Conservation (phyloP, 1,140 invertebrate species). For the Radopholus similis region DNA sequence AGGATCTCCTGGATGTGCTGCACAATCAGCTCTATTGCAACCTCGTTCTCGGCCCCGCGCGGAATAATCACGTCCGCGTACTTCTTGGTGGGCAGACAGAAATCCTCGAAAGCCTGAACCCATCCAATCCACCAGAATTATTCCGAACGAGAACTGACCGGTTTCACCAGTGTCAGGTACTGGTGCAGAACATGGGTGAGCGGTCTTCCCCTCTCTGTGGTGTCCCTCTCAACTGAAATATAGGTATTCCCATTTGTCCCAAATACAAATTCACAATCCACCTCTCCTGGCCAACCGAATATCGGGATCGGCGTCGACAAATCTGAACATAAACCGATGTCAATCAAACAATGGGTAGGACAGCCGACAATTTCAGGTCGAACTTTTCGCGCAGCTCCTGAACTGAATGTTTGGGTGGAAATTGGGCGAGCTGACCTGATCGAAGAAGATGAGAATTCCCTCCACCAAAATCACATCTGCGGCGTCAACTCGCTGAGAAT, state of each 20-base stretch:
- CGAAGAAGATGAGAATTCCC: conserved; percentile 96
- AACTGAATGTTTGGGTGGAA: too few species aligned
- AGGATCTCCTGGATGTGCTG: conserved; percentile 36
- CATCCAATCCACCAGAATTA: conserved; percentile 78
- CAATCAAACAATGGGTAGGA: neutral
- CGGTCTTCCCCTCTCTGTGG: conserved; percentile 77
- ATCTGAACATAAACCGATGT: conserved; percentile 60
- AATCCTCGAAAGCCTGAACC: conserved; percentile 97
- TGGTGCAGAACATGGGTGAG: conserved; percentile 89
- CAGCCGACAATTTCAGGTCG: conserved; percentile 80
- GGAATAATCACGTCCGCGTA: conserved; percentile 99
- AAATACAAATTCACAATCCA: conserved; percentile 59
- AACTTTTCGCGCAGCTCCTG: conserved; percentile 83
- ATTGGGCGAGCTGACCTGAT: conserved; percentile 69
- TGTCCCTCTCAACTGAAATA: conserved; percentile 50
- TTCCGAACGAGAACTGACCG: conserved; percentile 1
- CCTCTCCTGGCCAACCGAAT: conserved; percentile 88
- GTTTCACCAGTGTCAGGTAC: conserved; percentile 92
- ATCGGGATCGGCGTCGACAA: conserved; percentile 97
- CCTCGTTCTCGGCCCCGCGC: conserved; percentile 46
- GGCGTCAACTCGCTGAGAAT: conserved; percentile 79
- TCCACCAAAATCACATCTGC: conserved; percentile 96
- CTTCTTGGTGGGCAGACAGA: conserved; percentile 97
- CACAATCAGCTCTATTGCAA: conserved; percentile 32
- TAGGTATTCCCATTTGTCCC: neutral